Evolutionary conservation across 2,888 invertebrate species (phyloP), one percentile per base, ranked within the genome.

Genomic region (Malthinus flaveolus): DNA sequence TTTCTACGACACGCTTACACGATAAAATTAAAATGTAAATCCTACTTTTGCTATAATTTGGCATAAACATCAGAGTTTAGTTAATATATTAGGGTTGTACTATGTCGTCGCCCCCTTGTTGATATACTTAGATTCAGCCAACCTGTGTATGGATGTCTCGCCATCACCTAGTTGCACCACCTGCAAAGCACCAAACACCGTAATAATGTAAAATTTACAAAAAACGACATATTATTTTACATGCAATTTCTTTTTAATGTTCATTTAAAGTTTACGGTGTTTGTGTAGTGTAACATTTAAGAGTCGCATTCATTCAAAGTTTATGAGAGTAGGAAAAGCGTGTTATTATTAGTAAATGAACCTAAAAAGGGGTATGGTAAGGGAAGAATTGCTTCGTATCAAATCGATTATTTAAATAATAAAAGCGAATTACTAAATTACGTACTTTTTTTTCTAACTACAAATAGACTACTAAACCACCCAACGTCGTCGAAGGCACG

Each of bases 121-220:
- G 77, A 73, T 75, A 78, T 78, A 78, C 75, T 78, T 78, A 78
- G 78, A 78, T 75, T 78, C 78, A 73, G 77, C 77, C 78, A 78
- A 78, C 77, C 75, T 78, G 75, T 75, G 75, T 68, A 75, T 66
- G 70, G 76, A 71, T 70, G 73, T 66, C 67, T 77, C 78, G 72
- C 75, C 75, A 71, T 76, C 78, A 77, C 77, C 77, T 73, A 75
- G 70, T 68, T 75, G 73, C 73, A 73, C 69, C 74, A 78, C 77
- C 78, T 78, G 78, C 68, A 78, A 78, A 77, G 75, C 78, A 78
- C 77, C 78, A 78, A 78, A 77, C 73, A 75, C 77, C 75, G 71
- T 75, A 73, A 68, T 69, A 70, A 72, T 71, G 61, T 63, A 57
- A 66, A 57, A 57, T 48, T 56, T 52, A 57, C 7, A 33, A 42